Conservation (phyloP, 1,140 invertebrate genomes). For the Platyscapa corneri region DNA sequence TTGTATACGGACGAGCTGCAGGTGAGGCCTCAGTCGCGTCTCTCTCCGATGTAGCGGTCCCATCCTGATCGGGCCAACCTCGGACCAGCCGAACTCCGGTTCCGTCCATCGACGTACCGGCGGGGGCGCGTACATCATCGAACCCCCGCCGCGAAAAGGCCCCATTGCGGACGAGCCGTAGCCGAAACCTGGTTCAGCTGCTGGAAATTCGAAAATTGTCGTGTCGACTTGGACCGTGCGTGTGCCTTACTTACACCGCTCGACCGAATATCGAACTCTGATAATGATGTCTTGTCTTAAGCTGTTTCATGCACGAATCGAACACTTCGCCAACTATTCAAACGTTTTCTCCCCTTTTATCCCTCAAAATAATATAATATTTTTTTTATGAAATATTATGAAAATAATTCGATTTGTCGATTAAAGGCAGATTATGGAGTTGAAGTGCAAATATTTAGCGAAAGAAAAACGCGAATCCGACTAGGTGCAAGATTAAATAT, state of each 20-base stretch:
- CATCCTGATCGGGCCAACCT: background rate
- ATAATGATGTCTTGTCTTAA: background rate
- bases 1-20: constrained; percentile 59
- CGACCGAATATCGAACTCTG: background rate
- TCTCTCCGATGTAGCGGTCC: constrained; percentile 61
- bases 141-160: background rate
- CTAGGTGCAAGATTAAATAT: no score
- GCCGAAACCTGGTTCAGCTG: constrained; percentile 4
- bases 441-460: no score
- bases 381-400: no score
- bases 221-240: background rate
- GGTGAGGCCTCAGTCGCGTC: constrained; percentile 61
- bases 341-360: no score
- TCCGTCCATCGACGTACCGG: constrained; percentile 24
- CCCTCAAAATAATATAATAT: no score
- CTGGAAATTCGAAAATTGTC: background rate
- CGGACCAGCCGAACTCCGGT: background rate
- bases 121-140: background rate
- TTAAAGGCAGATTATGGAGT: no score
- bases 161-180: background rate
- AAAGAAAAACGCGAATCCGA: no score
- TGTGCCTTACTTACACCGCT: background rate
- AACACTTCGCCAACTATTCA: no score
- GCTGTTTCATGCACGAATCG: no score
- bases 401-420: no score